Base-by-base conservation (phyloP, 2,797 vertebrate genomes). In the Chloroceryle inda region DNA sequence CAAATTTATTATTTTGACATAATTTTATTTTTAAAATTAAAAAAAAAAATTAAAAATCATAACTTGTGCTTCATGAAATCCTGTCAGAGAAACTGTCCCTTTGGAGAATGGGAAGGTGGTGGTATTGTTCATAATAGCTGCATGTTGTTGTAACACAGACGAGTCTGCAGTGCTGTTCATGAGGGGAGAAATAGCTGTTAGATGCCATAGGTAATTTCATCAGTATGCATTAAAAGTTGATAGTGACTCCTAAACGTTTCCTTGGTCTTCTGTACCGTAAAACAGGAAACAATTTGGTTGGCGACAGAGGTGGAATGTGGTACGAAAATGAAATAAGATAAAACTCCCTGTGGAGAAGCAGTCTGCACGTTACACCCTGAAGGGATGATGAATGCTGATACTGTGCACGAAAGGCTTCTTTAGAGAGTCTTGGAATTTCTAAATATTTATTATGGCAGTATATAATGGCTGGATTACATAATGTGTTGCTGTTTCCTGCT, bases 371-470 rank as follows among this genome's bases (percentile, higher is more conserved):
- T 97, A 97, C 94, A 96, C 94, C 96, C 97, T 89, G 88, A 92
- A 97, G 97, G 95, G 89, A 95, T 97, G 95, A 97, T 97, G 95
- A 97, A 96, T 97, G 94, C 97, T 94, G 97, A 97, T 97, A 97
- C 88, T 97, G 94, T 97, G 95, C 95, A 94, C 90, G 87, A 98
- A 96, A 80, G 85, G 63, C 96, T 96, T 94, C 96, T 98, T 98
- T 96, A 89, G 85, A 94, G 96, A 94, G 96, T 84, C 71, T 85
- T 95, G 96, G 97, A 96, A 96, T 97, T 97, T 97, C 96, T 87
- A 98, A 97, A 98, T 98, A 97, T 98, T 98, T 98, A 96, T 97
- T 96, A 93, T 98, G 97, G 96, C 97, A 96, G 88, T 94, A 94
- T 97, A 96, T 96, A 96, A 89, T 97, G 84, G 93, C 91, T 95